A percentile compares a stretch with the other conserved stretches of the same genome.
Conservation (phyloP, 2,888 invertebrate genomes). For the Carpatolechia fugitivella region DNA sequence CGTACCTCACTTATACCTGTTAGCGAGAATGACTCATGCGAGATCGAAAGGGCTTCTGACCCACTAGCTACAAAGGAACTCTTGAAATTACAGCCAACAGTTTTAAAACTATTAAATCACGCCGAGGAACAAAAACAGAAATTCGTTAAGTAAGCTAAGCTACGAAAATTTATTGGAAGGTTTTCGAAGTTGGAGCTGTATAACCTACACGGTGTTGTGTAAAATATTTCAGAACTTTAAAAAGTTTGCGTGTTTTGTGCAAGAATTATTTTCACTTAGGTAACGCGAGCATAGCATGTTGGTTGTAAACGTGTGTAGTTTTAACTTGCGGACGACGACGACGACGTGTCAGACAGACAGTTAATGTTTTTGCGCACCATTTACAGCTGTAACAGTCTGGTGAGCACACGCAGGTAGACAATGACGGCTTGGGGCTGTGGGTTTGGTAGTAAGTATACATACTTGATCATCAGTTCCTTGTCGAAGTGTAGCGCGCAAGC, state of each 20-base stretch:
- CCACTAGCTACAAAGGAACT: not conserved
- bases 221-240: constrained; percentile 3
- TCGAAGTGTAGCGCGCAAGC: constrained; percentile 36
- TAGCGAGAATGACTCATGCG: constrained; percentile 9
- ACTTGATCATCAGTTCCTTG: constrained; percentile 42
- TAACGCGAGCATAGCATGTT: constrained; percentile 1
- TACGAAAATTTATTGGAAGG: not conserved
- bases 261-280: constrained; percentile 8
- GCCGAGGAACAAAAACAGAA: not conserved
- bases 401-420: constrained; percentile 28
- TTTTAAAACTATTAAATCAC: not conserved
- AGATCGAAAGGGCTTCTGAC: constrained; percentile 6
- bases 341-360: not conserved
- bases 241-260: constrained; percentile 10
- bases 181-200: not conserved
- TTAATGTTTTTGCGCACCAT: constrained; percentile 11
- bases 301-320: not conserved
- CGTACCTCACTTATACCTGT: constrained; percentile 11
- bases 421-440: constrained; percentile 28
- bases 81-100: constrained; percentile 6
- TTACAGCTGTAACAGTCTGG: constrained; percentile 22
- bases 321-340: not conserved
- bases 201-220: not conserved
- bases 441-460: too few species aligned
- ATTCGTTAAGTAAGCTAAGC: not conserved